Evolutionary conservation across 2,113 vertebrate species (phyloP).

Genomic region (Hippocampus barbouri): DNA sequence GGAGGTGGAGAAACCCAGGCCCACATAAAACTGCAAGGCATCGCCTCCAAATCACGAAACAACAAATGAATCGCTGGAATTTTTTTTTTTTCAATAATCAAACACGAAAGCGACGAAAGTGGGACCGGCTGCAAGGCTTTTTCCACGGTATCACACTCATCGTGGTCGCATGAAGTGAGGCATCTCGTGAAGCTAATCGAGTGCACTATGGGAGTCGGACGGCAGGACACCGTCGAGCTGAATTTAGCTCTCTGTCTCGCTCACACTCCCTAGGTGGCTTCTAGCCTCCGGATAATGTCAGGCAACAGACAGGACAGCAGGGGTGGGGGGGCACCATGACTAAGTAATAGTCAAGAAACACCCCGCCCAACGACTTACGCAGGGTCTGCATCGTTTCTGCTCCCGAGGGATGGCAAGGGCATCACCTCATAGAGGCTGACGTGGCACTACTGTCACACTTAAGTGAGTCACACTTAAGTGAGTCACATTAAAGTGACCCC

Average conservation of each 20-base stretch:
- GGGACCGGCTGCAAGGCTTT: neutral
- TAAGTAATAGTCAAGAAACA: constrained; percentile 50
- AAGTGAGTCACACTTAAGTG: neutral
- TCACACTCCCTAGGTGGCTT: constrained; percentile 35
- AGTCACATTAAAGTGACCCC: neutral
- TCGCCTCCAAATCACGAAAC: neutral
- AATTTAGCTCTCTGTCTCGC: constrained; percentile 21
- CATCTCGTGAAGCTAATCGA: neutral
- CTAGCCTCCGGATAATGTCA: constrained; percentile 39
- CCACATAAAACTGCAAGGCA: neutral
- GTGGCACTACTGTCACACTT: constrained; percentile 2
- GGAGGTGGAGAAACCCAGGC: neutral
- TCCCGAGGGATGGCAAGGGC: constrained; percentile 33
- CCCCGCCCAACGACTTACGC: constrained; percentile 28
- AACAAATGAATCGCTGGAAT: neutral
- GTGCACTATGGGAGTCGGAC: neutral
- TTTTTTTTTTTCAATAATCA: neutral
- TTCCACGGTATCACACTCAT: neutral
- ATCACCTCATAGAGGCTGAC: constrained; percentile 36
- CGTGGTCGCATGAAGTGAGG: neutral
- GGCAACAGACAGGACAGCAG: constrained; percentile 40
- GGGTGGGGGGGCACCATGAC: constrained; percentile 49
- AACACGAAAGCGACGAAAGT: neutral
- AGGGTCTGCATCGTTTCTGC: constrained; percentile 27
- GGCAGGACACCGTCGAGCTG: constrained; percentile 17